Conservation (phyloP, 2,113 vertebrate species). For the Salvelinus namaycush region DNA sequence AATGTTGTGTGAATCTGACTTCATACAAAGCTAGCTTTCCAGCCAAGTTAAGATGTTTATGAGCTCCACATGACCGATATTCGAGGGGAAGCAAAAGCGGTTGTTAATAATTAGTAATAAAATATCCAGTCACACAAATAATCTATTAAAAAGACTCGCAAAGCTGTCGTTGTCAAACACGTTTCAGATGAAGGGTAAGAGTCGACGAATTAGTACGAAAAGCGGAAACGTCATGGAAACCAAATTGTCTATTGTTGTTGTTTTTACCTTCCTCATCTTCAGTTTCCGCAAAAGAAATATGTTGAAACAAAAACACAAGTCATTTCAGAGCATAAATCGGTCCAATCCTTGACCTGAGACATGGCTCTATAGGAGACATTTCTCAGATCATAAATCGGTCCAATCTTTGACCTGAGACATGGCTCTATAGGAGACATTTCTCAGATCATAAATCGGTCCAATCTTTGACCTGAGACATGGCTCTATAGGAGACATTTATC, state of each 20-base stretch:
- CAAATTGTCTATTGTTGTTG: slow-evolving; percentile 34
- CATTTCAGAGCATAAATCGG: neutral
- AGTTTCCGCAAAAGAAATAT: slow-evolving; percentile 58
- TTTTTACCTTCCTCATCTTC: slow-evolving; percentile 92
- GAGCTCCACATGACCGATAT: neutral
- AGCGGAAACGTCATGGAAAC: slow-evolving; percentile 46
- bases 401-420: too few relatives aligned
- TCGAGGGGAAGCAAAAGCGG: neutral
- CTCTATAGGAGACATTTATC: too few relatives aligned
- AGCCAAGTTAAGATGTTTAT: neutral
- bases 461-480: too few relatives aligned
- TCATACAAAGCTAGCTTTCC: neutral
- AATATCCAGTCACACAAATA: neutral
- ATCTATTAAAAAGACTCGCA: neutral
- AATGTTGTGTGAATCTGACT: neutral
- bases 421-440: too few relatives aligned
- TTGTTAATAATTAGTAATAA: neutral
- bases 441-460: neutral
- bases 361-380: too few relatives aligned
- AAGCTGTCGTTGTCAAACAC: slow-evolving; percentile 58
- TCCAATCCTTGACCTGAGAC: too few relatives aligned
- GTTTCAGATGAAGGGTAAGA: slow-evolving; percentile 55
- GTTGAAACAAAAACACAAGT: slow-evolving; percentile 34
- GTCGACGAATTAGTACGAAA: slow-evolving; percentile 56
- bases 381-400: neutral